Evolutionary conservation across 2,113 vertebrate species (phyloP).

Genomic region (Balaenoptera acutorostrata): DNA sequence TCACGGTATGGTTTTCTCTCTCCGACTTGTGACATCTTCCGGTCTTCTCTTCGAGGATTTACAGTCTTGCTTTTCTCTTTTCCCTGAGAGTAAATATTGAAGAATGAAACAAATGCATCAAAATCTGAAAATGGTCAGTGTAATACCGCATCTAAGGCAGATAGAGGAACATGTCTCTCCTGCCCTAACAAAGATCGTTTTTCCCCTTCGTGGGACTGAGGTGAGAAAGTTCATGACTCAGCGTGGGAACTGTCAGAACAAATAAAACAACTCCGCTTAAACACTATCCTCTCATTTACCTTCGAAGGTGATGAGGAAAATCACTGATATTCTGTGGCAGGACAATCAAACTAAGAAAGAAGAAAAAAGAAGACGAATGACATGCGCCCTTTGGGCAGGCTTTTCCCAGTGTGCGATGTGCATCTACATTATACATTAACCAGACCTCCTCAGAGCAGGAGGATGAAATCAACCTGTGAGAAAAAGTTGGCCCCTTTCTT

Average conservation of each 20-base stretch:
- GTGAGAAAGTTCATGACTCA: not conserved
- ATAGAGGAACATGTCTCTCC: not conserved
- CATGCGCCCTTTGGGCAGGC: not conserved
- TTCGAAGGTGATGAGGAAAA: not conserved
- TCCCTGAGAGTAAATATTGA: not conserved
- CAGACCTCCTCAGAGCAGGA: not conserved
- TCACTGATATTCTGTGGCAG: not conserved
- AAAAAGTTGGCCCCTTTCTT: not conserved
- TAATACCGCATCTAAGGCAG: not conserved
- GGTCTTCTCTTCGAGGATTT: not conserved
- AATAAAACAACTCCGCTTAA: not conserved
- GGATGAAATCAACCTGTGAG: not conserved
- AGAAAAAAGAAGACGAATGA: not conserved
- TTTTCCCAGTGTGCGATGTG: not conserved
- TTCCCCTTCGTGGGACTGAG: not conserved
- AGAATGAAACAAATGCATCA: not conserved
- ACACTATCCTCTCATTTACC: not conserved
- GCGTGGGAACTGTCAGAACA: not conserved
- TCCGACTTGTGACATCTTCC: not conserved
- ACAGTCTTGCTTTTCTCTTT: not conserved
- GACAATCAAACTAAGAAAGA: not conserved
- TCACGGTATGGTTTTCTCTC: not conserved
- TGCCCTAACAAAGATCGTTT: not conserved
- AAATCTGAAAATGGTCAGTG: not conserved
- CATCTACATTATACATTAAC: accelerated